A percentile compares a stretch with the other conserved stretches of the same genome.
Evolutionary conservation across 1,140 invertebrate species (phyloP).

Genomic region (Drosophila kohkoa): DNA sequence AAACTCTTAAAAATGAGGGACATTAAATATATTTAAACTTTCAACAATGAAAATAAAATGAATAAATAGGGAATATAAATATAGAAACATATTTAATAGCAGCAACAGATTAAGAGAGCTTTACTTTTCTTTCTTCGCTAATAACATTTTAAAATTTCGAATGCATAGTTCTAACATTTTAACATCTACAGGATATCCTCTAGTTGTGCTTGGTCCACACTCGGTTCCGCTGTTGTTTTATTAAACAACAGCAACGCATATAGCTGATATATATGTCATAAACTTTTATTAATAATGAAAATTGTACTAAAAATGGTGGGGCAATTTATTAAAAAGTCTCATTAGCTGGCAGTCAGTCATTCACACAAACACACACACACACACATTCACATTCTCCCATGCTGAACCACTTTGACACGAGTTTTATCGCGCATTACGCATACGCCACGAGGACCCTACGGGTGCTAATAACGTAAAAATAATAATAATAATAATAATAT

Average conservation of each 20-base stretch:
- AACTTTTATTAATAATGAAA: constrained; percentile 84
- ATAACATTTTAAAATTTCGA: no score
- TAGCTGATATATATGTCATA: constrained; percentile 75
- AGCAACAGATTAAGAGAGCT: no score
- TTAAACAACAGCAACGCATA: constrained; percentile 55
- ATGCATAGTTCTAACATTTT: no score
- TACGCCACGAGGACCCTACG: constrained; percentile 76
- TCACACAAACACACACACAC: constrained; percentile 25
- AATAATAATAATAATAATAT: constrained; percentile 69
- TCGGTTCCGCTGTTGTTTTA: constrained; percentile 44
- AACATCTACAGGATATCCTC: constrained; percentile 6
- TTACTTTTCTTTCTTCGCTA: no score
- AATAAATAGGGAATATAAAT: no score
- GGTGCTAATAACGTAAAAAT: constrained; percentile 81
- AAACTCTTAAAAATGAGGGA: no score
- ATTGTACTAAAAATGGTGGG: constrained; percentile 79
- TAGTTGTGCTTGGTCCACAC: background rate
- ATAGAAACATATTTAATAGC: no score
- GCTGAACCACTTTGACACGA: constrained; percentile 25
- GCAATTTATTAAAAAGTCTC: constrained; percentile 83
- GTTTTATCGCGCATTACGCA: constrained; percentile 78
- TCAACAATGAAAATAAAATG: no score
- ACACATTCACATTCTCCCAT: constrained; percentile 14
- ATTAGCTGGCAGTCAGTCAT: constrained; percentile 62
- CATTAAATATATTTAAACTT: no score